Base-by-base conservation (phyloP, 2,113 vertebrate genomes). In the Sisor rabdophorus region DNA sequence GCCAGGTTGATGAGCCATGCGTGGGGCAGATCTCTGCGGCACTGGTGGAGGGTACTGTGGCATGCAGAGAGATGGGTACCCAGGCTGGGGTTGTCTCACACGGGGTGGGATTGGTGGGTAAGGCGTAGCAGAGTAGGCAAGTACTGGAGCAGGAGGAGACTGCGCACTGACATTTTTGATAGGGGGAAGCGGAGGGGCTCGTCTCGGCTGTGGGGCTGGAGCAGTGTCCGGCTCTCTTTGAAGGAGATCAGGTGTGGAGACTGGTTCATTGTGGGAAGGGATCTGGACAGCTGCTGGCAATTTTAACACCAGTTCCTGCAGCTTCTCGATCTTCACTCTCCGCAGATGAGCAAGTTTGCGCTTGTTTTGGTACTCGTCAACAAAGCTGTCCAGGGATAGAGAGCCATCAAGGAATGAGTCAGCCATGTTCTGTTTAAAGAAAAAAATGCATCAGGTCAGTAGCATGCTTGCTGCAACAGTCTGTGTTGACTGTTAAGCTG, bases 301-400 rank as follows among this genome's bases (percentile, higher is more conserved):
- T 85, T 93, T 95, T 52, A 98, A 85, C 86, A 98, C 95, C 91
- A 98, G 90, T 85, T 99, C 97, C 83, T 96, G 96, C 55, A 99
- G 93, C 88, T 98, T 99, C 87, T 98, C 96, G 0, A 98, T 98
- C 81, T 99, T 99, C 0, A 98, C 96, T 0, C 97, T 87, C 0
- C 96, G 91, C 85, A 93, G 84, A 86, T 98, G 97, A 11, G 96
- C 97, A 80, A 98, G 88, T 78, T 95, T 98, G 48, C 97, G 91
- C 77, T 95, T 93, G 87, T 83, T 96, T 87, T 94, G 96, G 82
- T 98, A 99, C 47, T 91, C 84, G 0, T 98, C 96, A 0, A 96
- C 91, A 88, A 98, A 98, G 74, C 91, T 72, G 72, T 99, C 97
- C 79, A 98, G 86, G 0, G 94, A 86, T 20, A 95, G 85, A 54